These are phyloP conservation scores for Anastatus disparis DNA, from an alignment of 1,140 invertebrate genomes.

Conservation along the genomic window DNA sequence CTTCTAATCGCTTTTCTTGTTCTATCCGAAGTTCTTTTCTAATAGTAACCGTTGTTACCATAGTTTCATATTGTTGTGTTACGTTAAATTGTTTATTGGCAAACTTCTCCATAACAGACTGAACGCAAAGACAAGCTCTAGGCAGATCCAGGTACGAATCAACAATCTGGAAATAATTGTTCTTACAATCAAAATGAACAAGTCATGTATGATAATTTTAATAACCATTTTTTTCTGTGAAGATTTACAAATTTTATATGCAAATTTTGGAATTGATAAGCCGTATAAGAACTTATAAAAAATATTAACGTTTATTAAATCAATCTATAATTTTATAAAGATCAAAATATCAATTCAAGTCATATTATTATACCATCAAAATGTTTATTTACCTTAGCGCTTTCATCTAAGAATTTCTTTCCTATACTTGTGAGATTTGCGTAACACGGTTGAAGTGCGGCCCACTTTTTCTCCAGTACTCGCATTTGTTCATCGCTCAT, in stretches of 20 bases:
- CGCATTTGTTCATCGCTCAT: constrained; percentile 69
- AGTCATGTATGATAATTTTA: too few species aligned
- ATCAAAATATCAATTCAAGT: not conserved
- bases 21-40: constrained; percentile 75
- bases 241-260: too few species aligned
- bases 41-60: constrained; percentile 74
- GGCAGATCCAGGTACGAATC: constrained; percentile 81
- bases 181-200: too few species aligned
- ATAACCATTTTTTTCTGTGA: too few species aligned
- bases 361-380: too few species aligned
- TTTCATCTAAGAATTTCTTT: constrained; percentile 76
- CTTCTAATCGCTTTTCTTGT: constrained; percentile 78
- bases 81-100: constrained; percentile 75
- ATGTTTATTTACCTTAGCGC: constrained; percentile 69
- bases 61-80: constrained; percentile 76
- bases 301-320: constrained; percentile 43
- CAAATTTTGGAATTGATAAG: too few species aligned
- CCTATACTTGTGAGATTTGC: constrained; percentile 72
- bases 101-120: constrained; percentile 77
- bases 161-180: constrained; percentile 70
- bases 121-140: constrained; percentile 75
- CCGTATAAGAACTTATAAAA: too few species aligned
- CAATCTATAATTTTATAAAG: not conserved
- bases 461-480: constrained; percentile 73
- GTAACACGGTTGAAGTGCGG: constrained; percentile 71